Evolutionary conservation across 2,888 invertebrate genomes (phyloP).

Genomic region (Patella caerulea): DNA sequence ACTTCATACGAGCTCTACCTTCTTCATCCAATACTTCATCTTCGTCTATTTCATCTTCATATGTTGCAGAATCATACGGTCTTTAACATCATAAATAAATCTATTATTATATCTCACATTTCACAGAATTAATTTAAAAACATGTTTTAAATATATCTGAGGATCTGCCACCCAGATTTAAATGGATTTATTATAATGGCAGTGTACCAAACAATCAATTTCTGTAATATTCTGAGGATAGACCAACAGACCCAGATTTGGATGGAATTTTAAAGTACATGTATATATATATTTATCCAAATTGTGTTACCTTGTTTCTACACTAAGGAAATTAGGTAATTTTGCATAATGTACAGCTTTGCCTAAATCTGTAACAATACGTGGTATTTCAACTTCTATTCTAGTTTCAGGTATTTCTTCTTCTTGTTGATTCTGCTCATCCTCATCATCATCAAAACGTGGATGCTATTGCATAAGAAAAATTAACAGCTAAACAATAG

Average conservation of each 20-base stretch:
- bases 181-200: too few relatives aligned
- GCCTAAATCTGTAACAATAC: constrained; percentile 92
- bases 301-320: constrained; percentile 81
- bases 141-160: too few relatives aligned
- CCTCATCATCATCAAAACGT: constrained; percentile 61
- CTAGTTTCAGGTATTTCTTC: constrained; percentile 86
- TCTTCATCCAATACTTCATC: constrained; percentile 98
- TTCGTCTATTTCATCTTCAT: constrained; percentile 99
- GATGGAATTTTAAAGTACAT: too few relatives aligned
- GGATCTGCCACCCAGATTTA: too few relatives aligned
- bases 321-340: constrained; percentile 97
- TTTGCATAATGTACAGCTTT: constrained; percentile 88
- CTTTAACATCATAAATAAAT: constrained; percentile 69
- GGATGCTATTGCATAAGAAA: constrained; percentile 10
- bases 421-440: constrained; percentile 80
- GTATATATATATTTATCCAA: background rate
- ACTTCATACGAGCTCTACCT: constrained; percentile 84
- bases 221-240: too few relatives aligned
- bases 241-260: too few relatives aligned
- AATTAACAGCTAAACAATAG: too few relatives aligned
- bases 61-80: constrained; percentile 93
- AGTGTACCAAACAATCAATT: too few relatives aligned
- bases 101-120: too few relatives aligned
- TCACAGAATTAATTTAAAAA: too few relatives aligned
- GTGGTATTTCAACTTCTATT: constrained; percentile 97